Conservation (phyloP, 2,797 vertebrate genomes). For the Miichthys miiuy region DNA sequence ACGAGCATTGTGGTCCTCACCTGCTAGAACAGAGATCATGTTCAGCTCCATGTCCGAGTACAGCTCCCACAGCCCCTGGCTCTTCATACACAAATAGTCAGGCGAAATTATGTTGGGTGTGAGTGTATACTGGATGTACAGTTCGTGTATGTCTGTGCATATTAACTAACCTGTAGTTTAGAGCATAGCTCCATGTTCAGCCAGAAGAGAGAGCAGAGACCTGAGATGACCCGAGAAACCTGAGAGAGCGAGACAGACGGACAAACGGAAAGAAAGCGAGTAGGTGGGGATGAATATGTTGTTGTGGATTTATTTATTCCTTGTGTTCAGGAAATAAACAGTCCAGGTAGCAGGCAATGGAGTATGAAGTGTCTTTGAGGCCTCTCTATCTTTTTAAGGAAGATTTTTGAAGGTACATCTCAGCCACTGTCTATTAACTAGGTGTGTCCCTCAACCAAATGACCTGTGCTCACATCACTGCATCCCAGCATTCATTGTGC, state of each 20-base stretch:
- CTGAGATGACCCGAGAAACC: conserved; percentile 79
- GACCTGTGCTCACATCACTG: neutral
- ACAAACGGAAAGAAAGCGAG: neutral
- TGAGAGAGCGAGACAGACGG: conserved; percentile 60
- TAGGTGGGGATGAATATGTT: neutral
- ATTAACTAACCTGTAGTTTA: conserved; percentile 84
- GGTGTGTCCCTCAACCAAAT: neutral
- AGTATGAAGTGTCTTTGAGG: neutral
- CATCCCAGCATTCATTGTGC: neutral
- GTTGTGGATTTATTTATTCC: conserved; percentile 1
- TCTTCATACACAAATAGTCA: conserved; percentile 76
- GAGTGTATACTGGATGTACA: neutral
- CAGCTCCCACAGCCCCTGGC: conserved; percentile 89
- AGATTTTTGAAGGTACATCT: conserved; percentile 1
- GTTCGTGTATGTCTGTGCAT: neutral
- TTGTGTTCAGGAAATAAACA: neutral
- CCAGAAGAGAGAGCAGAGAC: conserved; percentile 84
- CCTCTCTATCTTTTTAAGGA: neutral
- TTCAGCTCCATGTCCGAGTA: conserved; percentile 90
- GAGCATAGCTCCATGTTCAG: conserved; percentile 82
- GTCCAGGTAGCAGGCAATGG: neutral
- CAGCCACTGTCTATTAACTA: neutral
- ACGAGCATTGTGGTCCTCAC: conserved; percentile 72
- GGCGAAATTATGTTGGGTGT: neutral
- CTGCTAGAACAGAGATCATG: conserved; percentile 93